Base-by-base conservation (phyloP, 2,797 vertebrate genomes). In the Onychomys arenicola region DNA sequence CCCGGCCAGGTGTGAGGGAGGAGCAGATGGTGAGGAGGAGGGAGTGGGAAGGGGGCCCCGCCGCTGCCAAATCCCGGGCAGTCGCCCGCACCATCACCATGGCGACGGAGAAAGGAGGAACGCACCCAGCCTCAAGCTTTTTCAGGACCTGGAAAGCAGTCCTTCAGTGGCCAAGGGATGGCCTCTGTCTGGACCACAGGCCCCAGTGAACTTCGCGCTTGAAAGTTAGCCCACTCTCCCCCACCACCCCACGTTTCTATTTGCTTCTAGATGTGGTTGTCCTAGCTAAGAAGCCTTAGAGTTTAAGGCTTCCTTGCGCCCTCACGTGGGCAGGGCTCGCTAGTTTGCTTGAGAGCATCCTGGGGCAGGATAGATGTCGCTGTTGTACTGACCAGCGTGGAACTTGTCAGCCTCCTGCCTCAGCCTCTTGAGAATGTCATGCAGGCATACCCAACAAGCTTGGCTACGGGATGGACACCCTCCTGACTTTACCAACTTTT, bases 21-120 rank as follows among this genome's bases (percentile, higher is more conserved):
- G 95, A 96, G 94, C 96, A 98, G 96, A 97, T 96, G 96, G 83
- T 89, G 95, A 92, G 69, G 86, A 88, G 94, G 96, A 80, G 90
- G 95, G 77, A 86, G 82, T 73, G 86, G 95, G 92, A 91, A 89
- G 27, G 46, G 13, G 67, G 46, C 96, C 37, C 10, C 3, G 90
- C 82, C 57, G 86, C 95, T 92, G 96, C 97, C 96, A 97, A 93
- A 95, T 92, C 81, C 29, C 21, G 19, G 69, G 87, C 82, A 6
- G 91, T 80, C 21, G 61, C 93, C 85, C 84, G 94, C 90, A 93
- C 78, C 92, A 55, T 98, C 96, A 81, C 97, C 95, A 98, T 97
- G 96, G 96, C 95, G 93, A 98, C 95, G 21, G 37, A 85, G 61
- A 37, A 87, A 40, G 40, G 69, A 46, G 63, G 94, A 71, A 81